Percentiles rank a stretch among this genome's conserved stretches.
Evolutionary conservation across 2,797 vertebrate genomes (phyloP).

Genomic region (Crenuchus spilurus): DNA sequence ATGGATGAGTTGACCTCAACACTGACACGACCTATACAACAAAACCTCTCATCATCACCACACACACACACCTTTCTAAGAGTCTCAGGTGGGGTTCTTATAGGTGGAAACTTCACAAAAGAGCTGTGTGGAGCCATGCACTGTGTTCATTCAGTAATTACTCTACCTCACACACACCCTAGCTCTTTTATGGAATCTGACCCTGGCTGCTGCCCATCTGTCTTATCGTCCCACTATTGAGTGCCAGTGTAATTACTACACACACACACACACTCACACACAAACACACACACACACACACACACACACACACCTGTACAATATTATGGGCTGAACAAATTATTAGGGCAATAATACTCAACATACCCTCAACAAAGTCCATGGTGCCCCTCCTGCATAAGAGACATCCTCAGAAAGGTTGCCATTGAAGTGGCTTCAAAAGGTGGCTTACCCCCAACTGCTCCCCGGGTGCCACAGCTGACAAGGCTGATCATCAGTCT

Average conservation of each 20-base stretch:
- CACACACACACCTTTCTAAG: conserved; percentile 39
- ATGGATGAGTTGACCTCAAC: conserved; percentile 55
- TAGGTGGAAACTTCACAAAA: conserved; percentile 72
- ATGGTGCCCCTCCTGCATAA: no score
- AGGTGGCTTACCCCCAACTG: no score
- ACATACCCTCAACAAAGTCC: no score
- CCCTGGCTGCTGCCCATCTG: conserved; percentile 34
- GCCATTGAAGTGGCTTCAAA: no score
- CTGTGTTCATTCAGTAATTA: conserved; percentile 77
- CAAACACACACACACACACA: no score
- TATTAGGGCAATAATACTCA: no score
- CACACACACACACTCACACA: no score
- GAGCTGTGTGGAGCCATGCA: conserved; percentile 72
- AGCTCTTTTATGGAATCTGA: conserved; percentile 17
- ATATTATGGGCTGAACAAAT: no score
- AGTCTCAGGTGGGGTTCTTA: conserved; percentile 53
- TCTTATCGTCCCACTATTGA: neutral
- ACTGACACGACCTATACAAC: conserved; percentile 46
- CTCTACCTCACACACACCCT: conserved; percentile 62
- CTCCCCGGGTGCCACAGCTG: no score
- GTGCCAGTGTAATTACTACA: no score
- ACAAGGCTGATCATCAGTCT: no score
- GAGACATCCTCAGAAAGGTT: no score
- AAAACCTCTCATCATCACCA: conserved; percentile 18
- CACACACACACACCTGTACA: neutral